phyloP scores from a whole-genome alignment of 2,888 invertebrate genomes.

The Unio pictorum region DNA sequence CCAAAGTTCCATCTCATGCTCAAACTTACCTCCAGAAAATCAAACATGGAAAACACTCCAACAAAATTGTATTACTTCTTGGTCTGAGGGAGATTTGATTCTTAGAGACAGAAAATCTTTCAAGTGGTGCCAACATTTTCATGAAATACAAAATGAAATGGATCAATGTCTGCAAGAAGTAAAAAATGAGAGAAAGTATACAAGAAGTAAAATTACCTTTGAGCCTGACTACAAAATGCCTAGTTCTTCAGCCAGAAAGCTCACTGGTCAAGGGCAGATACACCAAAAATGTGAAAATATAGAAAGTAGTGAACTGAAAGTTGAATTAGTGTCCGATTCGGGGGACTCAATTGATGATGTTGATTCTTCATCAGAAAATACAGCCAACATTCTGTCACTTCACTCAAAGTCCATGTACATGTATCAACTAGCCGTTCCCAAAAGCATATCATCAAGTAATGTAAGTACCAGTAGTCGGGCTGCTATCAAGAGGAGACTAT shows the following conservation, averaged over 20 bases:
- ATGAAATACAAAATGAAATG: constrained; percentile 63
- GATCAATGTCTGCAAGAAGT: constrained; percentile 45
- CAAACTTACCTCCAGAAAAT: constrained; percentile 21
- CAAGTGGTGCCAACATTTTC: constrained; percentile 59
- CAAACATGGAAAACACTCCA: no score
- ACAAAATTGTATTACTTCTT: no score
- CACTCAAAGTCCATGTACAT: constrained; percentile 44
- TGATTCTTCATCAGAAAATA: constrained; percentile 37
- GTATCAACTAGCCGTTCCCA: constrained; percentile 35
- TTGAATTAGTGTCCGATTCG: constrained; percentile 21
- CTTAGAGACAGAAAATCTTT: constrained; percentile 44
- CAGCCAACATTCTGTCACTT: constrained; percentile 45
- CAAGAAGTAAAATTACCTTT: no score
- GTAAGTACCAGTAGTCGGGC: no score
- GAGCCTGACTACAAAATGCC: no score
- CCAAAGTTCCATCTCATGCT: constrained; percentile 37
- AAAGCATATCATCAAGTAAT: neutral
- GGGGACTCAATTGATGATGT: constrained; percentile 37
- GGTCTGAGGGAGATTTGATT: constrained; percentile 18
- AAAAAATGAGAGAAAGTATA: constrained; percentile 17
- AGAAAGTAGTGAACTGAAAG: neutral
- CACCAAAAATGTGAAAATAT: neutral
- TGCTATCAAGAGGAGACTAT: no score
- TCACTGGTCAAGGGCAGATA: neutral
- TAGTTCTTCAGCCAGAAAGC: neutral